Evolutionary conservation across 37 sponge, comb jelly and placozoan genomes (phyloP), one percentile per base, ranked within the genome.

Genomic region (Chondrosia reniformis): DNA sequence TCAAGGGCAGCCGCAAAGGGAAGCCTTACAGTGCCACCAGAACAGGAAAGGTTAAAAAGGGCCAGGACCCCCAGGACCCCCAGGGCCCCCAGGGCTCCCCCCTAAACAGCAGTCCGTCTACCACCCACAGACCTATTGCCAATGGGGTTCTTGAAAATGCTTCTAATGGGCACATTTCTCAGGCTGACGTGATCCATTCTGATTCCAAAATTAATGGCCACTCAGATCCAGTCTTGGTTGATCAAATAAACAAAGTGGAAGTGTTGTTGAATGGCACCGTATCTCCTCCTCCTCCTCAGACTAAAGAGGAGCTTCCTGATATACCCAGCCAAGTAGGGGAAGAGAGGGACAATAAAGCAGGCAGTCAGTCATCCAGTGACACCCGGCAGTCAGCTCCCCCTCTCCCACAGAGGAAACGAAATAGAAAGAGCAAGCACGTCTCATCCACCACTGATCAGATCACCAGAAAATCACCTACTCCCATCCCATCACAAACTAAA

Each of bases 61-160:
- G 15, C 52, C n/a, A n/a, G n/a, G n/a, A n/a, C n/a, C n/a, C n/a
- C n/a, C n/a, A n/a, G n/a, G n/a, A n/a, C n/a, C n/a, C n/a, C n/a
- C n/a, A n/a, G n/a, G n/a, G n/a, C n/a, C n/a, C n/a, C n/a, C n/a
- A n/a, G n/a, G n/a, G n/a, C n/a, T n/a, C n/a, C n/a, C n/a, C n/a
- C n/a, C n/a, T n/a, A n/a, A n/a, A n/a, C n/a, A n/a, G n/a, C n/a
- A n/a, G n/a, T n/a, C 15, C 52, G 15, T 49, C 52, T 49, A 30
- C 61, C 9, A 6, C 61, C 28, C 61, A 59, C 30, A 19, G 30
- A 6, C 6, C 7, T 7, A 19, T 59, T 25, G 9, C 28, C 6
- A 59, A 59, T 59, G 61, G 61, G 61, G 61, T 30, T 30, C n/a
- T n/a, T n/a, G n/a, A n/a, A n/a, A n/a, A n/a, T n/a, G n/a, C 22